Percentiles rank a stretch among this genome's conserved stretches.
Conservation (phyloP, 2,888 invertebrate genomes). For the Xanthorhoe designata region DNA sequence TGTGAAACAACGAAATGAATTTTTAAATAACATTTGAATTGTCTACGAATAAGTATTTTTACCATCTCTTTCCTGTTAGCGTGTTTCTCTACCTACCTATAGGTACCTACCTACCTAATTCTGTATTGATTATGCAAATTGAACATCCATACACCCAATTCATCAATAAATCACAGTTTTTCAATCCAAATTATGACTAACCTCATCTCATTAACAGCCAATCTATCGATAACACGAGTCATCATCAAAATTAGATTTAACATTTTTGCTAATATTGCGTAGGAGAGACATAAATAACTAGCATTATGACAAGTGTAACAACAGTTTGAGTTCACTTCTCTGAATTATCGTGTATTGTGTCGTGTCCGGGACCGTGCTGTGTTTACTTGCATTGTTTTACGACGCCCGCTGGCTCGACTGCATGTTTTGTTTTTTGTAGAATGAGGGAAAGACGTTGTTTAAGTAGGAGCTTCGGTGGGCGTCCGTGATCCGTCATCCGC, state of each 20-base stretch:
- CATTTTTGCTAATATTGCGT: slow-evolving; percentile 55
- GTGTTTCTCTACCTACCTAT: too few species aligned
- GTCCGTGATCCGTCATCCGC: slow-evolving; percentile 64
- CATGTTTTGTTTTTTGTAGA: slow-evolving; percentile 31
- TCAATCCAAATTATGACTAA: slow-evolving; percentile 59
- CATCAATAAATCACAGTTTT: slow-evolving; percentile 59
- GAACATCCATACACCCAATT: slow-evolving; percentile 47
- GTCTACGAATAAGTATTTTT: too few species aligned
- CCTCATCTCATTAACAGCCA: slow-evolving; percentile 58
- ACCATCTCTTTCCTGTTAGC: too few species aligned
- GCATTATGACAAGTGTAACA: slow-evolving; percentile 54
- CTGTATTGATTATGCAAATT: slow-evolving; percentile 59
- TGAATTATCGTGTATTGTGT: slow-evolving; percentile 55
- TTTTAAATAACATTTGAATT: too few species aligned
- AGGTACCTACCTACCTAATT: too few species aligned
- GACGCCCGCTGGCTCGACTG: slow-evolving; percentile 57
- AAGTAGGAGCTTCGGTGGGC: slow-evolving; percentile 56
- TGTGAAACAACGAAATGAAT: too few species aligned
- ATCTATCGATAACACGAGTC: slow-evolving; percentile 54
- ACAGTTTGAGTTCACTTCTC: slow-evolving; percentile 48
- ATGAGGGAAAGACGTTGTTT: slow-evolving; percentile 54
- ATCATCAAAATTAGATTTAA: slow-evolving; percentile 51
- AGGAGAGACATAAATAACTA: slow-evolving; percentile 64
- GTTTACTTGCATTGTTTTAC: slow-evolving; percentile 58
- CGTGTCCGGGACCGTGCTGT: slow-evolving; percentile 48